Conservation (phyloP, 1,140 invertebrate species). For the Aphis craccivora region DNA sequence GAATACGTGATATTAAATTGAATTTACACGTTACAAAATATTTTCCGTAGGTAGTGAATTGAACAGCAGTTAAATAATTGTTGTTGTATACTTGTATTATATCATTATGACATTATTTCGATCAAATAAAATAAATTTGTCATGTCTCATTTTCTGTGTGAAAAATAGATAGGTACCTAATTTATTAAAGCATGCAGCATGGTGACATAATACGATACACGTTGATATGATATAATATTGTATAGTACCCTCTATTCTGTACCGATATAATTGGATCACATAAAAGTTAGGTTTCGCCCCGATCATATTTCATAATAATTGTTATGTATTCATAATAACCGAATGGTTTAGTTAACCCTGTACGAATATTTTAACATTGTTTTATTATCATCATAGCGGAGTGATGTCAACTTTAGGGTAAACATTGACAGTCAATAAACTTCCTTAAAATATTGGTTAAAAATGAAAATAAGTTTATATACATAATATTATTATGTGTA, state of each 20-base stretch:
- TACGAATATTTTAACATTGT: neutral
- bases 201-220: neutral
- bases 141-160: neutral
- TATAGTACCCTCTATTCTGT: neutral
- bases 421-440: neutral
- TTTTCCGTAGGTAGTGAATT: neutral
- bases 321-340: neutral
- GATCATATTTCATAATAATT: slow-evolving; percentile 3
- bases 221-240: neutral
- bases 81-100: neutral
- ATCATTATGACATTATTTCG: neutral
- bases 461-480: neutral
- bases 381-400: neutral
- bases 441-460: neutral
- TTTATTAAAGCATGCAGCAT: neutral
- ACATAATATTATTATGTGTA: too few relatives aligned
- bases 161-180: neutral
- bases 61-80: neutral
- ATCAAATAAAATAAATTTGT: neutral
- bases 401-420: neutral
- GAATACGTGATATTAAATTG: too few relatives aligned
- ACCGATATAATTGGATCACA: neutral
- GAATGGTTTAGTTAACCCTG: neutral
- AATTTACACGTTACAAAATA: neutral
- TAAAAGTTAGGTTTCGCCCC: neutral